Base-by-base conservation (phyloP, 2,888 invertebrate genomes). In the Sussaba pulchella region DNA sequence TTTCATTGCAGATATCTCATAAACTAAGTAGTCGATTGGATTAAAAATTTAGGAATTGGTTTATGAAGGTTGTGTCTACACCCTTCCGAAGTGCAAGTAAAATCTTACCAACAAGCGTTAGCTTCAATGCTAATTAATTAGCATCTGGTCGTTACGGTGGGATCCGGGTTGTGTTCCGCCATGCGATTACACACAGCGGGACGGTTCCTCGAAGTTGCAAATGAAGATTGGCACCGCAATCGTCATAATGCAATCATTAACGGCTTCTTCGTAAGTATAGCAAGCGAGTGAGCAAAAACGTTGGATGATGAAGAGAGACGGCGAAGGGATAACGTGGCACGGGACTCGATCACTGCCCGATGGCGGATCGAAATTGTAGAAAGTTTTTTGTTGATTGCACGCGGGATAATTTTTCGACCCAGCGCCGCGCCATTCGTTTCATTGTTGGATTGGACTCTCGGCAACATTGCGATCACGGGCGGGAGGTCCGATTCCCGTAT, bases 141-240 rank as follows among this genome's bases (percentile, higher is more conserved):
- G 81, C 72, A 63, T 72, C 70, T 70, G 82, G 81, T 76, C 76
- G 82, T 82, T 81, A 78, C 63, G 80, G 59, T 64, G 57, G 21
- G 63, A 39, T 2, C 6, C 31, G 31, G 31, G 31, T 2, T 5
- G 52, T 71, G 57, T 73, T 76, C 59, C 50, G 64, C 69, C 72
- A 75, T 81, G 79, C 78, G 77, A 77, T 79, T 81, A 73, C 81
- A 73, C 81, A 64, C 81, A 81, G 81, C 81, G 81, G 81, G 77
- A 75, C 82, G 77, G 77, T 82, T 85, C 83, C 78, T 83, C 83
- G 84, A 83, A 85, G 84, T 82, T 84, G 81, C 85, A 89, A 89
- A 89, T 89, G 86, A 88, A 88, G 88, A 89, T 88, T 88, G 88
- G 89, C 89, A 88, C 86, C 77, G 86, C 86, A 89, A 87, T 89